Base-by-base conservation (phyloP, 92 coral and sea anemone species). In the Pocillopora grandis region DNA sequence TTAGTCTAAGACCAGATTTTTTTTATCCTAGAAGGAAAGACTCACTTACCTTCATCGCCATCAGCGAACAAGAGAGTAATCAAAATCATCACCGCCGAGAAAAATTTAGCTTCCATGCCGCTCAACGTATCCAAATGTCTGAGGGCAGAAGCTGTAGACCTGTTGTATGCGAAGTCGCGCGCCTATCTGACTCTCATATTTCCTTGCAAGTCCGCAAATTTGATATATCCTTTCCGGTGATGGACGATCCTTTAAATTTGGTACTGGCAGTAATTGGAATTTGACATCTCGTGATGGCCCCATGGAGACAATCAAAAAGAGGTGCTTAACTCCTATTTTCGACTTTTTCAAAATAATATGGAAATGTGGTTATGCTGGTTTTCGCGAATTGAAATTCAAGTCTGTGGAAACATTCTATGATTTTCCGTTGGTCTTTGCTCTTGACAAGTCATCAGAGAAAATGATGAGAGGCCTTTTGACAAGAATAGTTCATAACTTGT, bases 201-300 rank as follows among this genome's bases (percentile, higher is more conserved):
- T 15, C 23, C 75, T 36, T 18, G 57, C 13, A 8, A 16, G 73
- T 69, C 49, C 10, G 55, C 48, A 70, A 70, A 61, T 59, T 9
- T 59, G 64, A 31, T 67, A 79, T 67, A 55, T 79, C 75, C 75
- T 17, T 78, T 64, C 42, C 18, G 52, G 52, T 3, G 19, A 76
- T 59, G 33, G 10, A 20, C 33, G 23, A 27, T 5, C 9, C 20
- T 12, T 5, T 17, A 11, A 7, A 60, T 1, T 17, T 78, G 81
- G 52, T 36, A 20, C 19, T 64, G 20, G 73, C 14, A n/a, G 55
- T 12, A 33, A 23, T 33, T 35, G 73, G 75, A 37, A 70, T 20
- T 37, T 70, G 75, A 18, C 0, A 80, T 11, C 27, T n/a, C 84
- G 83, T 66, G 83, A 55, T 66, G 61, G 21, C 21, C 83, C 36